A percentile compares a stretch with the other conserved stretches of the same genome.
phyloP scores from a whole-genome alignment of 1,140 invertebrate species.

The Drosophila littoralis region DNA sequence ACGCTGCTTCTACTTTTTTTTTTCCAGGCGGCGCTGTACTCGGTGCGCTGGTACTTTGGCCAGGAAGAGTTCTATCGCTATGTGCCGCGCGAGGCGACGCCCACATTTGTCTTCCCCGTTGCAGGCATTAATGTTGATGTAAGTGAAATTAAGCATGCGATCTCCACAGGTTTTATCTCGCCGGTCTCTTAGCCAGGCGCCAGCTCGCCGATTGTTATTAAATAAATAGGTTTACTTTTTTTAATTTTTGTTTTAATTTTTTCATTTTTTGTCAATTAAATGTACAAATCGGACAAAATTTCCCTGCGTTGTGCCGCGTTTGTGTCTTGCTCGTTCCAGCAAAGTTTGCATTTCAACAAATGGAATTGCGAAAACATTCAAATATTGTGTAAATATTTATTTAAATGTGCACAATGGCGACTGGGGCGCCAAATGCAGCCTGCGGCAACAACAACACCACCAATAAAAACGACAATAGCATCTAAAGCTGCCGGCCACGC shows the following conservation, averaged over 20 bases:
- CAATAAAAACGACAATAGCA: conserved; percentile 14
- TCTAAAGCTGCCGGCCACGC: conserved; percentile 20
- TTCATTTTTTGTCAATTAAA: conserved; percentile 55
- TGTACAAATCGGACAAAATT: conserved; percentile 55
- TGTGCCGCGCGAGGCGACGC: conserved; percentile 89
- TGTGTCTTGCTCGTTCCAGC: conserved; percentile 39
- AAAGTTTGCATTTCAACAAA: conserved; percentile 61
- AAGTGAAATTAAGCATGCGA: conserved; percentile 85
- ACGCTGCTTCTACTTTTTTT: conserved; percentile 30
- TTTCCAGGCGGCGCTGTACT: conserved; percentile 89
- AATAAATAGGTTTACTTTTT: background rate
- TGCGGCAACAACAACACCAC: conserved; percentile 11
- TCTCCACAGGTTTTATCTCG: background rate
- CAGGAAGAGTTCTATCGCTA: conserved; percentile 92
- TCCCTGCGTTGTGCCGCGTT: conserved; percentile 8
- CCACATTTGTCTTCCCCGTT: conserved; percentile 88
- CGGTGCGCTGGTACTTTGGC: conserved; percentile 93
- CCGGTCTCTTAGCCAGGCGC: background rate
- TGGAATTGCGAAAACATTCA: conserved; percentile 74
- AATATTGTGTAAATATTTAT: conserved; percentile 79
- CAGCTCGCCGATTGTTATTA: conserved; percentile 3
- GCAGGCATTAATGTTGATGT: conserved; percentile 91
- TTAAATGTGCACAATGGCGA: conserved; percentile 72
- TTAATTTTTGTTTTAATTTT: conserved; percentile 17
- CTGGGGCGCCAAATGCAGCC: conserved; percentile 38